A percentile compares a stretch with the other conserved stretches of the same genome.
Conservation (phyloP, 2,113 vertebrate genomes). For the Cyprinodon variegatus region DNA sequence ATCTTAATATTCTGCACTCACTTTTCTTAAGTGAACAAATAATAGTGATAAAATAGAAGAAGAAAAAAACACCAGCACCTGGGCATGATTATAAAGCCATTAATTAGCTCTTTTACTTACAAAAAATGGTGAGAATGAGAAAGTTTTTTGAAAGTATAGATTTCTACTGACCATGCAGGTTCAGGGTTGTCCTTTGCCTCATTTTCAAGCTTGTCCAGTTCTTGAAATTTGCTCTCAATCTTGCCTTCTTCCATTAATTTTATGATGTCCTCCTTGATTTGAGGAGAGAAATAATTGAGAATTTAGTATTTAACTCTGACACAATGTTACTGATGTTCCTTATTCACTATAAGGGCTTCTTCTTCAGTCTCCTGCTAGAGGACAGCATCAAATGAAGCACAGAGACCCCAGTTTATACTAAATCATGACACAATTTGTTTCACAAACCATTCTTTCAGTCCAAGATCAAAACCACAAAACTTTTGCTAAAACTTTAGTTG, state of each 20-base stretch:
- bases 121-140: background rate
- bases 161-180: conserved; percentile 74
- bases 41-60: background rate
- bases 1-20: background rate
- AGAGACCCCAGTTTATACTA: background rate
- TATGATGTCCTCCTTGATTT: conserved; percentile 75
- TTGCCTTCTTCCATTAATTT: conserved; percentile 76
- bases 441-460: background rate
- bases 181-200: conserved; percentile 59
- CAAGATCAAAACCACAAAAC: background rate
- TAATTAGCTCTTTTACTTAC: background rate
- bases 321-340: too few relatives aligned
- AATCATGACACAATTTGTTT: background rate
- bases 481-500: too few relatives aligned
- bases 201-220: conserved; percentile 77
- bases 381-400: too few relatives aligned
- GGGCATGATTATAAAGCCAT: too few relatives aligned
- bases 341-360: background rate
- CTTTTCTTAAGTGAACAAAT: background rate
- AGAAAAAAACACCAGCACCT: too few relatives aligned
- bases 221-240: conserved; percentile 75
- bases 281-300: conserved; percentile 28
- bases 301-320: background rate
- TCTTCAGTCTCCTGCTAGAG: background rate
- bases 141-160: background rate